phyloP scores from a whole-genome alignment of 2,113 vertebrate genomes.

The Eurypyga helias region DNA sequence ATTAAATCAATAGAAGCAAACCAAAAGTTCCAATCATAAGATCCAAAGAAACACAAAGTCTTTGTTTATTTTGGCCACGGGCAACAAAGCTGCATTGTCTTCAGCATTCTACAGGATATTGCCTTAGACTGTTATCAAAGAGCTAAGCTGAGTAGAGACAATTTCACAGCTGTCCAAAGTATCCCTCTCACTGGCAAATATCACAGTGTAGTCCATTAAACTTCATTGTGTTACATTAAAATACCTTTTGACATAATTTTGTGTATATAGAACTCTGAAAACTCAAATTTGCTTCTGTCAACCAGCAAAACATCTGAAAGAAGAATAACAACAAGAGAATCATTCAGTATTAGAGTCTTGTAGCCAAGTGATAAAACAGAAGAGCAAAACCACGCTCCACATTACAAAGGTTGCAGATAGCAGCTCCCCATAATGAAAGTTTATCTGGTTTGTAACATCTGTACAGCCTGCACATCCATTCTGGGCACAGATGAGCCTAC shows the following conservation, averaged over 20 bases:
- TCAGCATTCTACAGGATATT: background rate
- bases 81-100: background rate
- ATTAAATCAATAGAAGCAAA: background rate
- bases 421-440: too few relatives aligned
- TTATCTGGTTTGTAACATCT: too few relatives aligned
- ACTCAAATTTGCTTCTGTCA: background rate
- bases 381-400: background rate
- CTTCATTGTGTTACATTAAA: background rate
- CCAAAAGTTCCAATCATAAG: background rate
- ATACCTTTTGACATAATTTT: background rate
- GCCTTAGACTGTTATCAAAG: background rate
- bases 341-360: background rate
- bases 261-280: background rate
- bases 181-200: background rate
- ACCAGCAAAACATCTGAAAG: background rate
- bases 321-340: background rate
- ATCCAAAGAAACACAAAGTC: background rate
- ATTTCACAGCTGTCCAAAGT: background rate
- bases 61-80: background rate
- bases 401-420: background rate
- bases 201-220: fast-evolving
- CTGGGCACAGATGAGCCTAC: background rate
- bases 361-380: background rate
- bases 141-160: background rate
- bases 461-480: background rate